phyloP scores from a whole-genome alignment of 2,888 invertebrate genomes.

The Dynastes maya region DNA sequence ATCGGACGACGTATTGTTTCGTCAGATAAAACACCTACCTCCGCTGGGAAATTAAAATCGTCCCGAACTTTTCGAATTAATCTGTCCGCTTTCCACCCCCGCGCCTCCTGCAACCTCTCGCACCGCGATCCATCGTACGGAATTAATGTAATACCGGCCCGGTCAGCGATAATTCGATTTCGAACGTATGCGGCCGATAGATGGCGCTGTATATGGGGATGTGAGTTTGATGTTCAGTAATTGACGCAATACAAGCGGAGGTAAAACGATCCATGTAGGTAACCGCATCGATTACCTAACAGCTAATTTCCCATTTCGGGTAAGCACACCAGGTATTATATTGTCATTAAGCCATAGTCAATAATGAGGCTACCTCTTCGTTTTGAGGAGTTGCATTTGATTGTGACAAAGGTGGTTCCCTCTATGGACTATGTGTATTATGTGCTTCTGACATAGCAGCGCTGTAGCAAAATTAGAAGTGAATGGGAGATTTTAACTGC shows the following conservation, averaged over 20 bases:
- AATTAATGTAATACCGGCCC: conserved; percentile 62
- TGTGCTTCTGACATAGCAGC: too few relatives aligned
- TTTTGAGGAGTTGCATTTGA: conserved; percentile 10
- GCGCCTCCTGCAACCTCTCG: too few relatives aligned
- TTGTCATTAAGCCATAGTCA: not conserved
- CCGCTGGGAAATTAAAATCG: conserved; percentile 61
- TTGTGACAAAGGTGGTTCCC: not conserved
- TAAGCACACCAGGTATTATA: not conserved
- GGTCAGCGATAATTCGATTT: conserved; percentile 63
- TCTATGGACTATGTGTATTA: too few relatives aligned
- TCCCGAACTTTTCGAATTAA: conserved; percentile 65
- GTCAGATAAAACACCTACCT: conserved; percentile 39
- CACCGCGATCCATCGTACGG: conserved; percentile 57
- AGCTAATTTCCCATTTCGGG: conserved; percentile 5
- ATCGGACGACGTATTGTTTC: conserved; percentile 41
- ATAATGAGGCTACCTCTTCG: not conserved
- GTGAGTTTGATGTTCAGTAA: not conserved
- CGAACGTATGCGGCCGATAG: conserved; percentile 46
- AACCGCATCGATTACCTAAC: not conserved
- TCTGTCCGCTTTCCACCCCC: conserved; percentile 57
- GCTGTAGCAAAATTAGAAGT: too few relatives aligned
- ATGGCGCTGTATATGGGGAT: conserved; percentile 18
- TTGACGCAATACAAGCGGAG: too few relatives aligned
- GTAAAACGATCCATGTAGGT: too few relatives aligned
- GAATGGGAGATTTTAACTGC: too few relatives aligned